phyloP scores from a whole-genome alignment of 2,888 invertebrate species.

The Stramonita haemastoma region DNA sequence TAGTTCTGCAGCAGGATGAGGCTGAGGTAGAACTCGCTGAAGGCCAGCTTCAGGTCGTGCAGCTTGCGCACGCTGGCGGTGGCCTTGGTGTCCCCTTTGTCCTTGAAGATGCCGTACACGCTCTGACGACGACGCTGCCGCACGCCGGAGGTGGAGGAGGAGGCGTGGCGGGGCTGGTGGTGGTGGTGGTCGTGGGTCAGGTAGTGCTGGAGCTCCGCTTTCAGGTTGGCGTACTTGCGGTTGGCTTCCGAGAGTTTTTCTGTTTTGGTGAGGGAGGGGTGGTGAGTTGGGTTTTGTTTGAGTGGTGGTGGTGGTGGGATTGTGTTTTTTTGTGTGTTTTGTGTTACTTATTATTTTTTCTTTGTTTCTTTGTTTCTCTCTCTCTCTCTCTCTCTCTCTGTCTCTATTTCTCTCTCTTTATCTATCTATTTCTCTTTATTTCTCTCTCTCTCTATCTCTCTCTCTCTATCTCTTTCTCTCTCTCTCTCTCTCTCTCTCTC shows the following conservation, averaged over 20 bases:
- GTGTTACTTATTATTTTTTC: too few species aligned
- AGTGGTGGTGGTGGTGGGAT: too few species aligned
- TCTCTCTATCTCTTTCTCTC: too few species aligned
- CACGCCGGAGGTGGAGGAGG: conserved; percentile 20
- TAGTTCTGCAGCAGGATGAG: conserved; percentile 98
- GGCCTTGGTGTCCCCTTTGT: conserved; percentile 59
- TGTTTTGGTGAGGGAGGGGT: too few species aligned
- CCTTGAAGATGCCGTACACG: conserved; percentile 56
- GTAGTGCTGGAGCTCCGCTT: conserved; percentile 87
- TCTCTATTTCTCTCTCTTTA: too few species aligned
- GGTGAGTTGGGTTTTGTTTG: too few species aligned
- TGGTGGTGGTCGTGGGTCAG: conserved; percentile 69
- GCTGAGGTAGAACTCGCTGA: conserved; percentile 98
- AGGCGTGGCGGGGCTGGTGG: conserved; percentile 49
- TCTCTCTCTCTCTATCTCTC: too few species aligned
- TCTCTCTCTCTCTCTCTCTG: too few species aligned
- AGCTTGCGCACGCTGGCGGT: conserved; percentile 65
- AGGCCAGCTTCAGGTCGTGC: conserved; percentile 96
- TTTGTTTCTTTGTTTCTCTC: too few species aligned
- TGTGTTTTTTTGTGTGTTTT: too few species aligned
- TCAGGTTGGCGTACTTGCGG: conserved; percentile 92
- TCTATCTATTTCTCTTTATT: too few species aligned
- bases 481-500: too few species aligned
- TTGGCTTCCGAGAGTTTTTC: conserved; percentile 99
- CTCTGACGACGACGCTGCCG: conserved; percentile 44